Evolutionary conservation across 2,113 vertebrate species (phyloP).

Genomic region (Solenodon paradoxus): DNA sequence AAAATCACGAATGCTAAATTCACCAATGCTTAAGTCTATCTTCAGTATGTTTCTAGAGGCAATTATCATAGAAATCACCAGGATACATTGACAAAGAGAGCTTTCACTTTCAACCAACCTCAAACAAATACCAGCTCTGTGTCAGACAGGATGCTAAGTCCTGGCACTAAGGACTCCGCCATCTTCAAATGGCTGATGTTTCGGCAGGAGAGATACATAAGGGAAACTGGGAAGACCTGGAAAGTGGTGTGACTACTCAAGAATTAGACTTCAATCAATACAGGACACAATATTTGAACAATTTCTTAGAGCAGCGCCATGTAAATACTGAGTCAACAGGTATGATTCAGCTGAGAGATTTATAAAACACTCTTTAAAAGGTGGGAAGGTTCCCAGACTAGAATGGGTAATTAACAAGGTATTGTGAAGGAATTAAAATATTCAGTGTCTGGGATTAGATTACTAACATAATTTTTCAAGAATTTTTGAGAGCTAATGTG

Average conservation of each 20-base stretch:
- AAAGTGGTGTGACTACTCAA: not conserved
- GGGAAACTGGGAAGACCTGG: not conserved
- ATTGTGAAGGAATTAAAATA: not conserved
- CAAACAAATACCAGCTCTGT: not conserved
- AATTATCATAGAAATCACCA: not conserved
- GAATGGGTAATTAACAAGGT: not conserved
- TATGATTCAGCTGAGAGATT: not conserved
- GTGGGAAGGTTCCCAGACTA: not conserved
- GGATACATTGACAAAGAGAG: not conserved
- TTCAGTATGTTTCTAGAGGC: not conserved
- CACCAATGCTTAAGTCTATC: not conserved
- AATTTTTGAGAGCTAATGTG: too few species aligned
- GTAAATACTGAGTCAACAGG: not conserved
- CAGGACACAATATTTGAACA: not conserved
- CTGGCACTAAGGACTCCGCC: not conserved
- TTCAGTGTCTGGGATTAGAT: not conserved
- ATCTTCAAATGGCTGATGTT: not conserved
- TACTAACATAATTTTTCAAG: not conserved
- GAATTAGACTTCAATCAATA: not conserved
- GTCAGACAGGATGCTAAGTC: not conserved
- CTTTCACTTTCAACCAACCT: not conserved
- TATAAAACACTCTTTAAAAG: constrained; percentile 1
- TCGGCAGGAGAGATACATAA: not conserved
- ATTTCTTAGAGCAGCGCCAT: not conserved
- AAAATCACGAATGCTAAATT: not conserved